Evolutionary conservation across 1,140 invertebrate species (phyloP), one percentile per base, ranked within the genome.

Genomic region (Wasmannia auropunctata): DNA sequence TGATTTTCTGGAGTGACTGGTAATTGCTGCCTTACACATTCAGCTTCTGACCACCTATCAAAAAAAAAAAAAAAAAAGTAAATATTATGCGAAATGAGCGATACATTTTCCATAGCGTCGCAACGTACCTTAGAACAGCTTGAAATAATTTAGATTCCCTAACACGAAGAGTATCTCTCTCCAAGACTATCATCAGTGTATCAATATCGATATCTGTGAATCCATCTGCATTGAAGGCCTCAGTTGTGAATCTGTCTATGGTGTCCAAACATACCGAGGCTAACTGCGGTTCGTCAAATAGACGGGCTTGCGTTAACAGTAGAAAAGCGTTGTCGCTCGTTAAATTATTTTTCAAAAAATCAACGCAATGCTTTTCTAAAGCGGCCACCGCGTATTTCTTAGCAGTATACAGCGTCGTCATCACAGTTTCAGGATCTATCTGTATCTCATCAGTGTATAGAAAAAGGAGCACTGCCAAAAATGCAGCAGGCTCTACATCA

Each of bases 171-270:
- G 98, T 98, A 91, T 99, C 98, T 88, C 98, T 96, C 94, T 98
- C 96, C 25, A 99, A 94, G 22, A 99, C 97, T 70, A 96, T 96
- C 95, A 96, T 97, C 40, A 99, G 94, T 0, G 98, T 98, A 63
- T 98, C 97, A 79, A 97, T 96, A 94, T 98, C 98, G 88, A 99
- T 98, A 91, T 99, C 98, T 5, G 97, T 97, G 93, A 99, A 99
- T 28, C 97, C 97, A 93, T 99, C 98, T 19, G 98, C 97, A 91
- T 96, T 96, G 1, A 99, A 93, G 8, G 98, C 97, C 93, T 98
- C 98, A 0, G 96, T 96, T 4, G 98, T 98, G 91, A 97, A 97
- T 93, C 98, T 98, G 93, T 98, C 98, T 87, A 99, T 98, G 54
- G 97, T 97, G 91, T 98, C 97, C 76, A 98, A 95, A 92, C 98